Base-by-base conservation (phyloP, 2,797 vertebrate genomes). In the Leptodactylus fallax region DNA sequence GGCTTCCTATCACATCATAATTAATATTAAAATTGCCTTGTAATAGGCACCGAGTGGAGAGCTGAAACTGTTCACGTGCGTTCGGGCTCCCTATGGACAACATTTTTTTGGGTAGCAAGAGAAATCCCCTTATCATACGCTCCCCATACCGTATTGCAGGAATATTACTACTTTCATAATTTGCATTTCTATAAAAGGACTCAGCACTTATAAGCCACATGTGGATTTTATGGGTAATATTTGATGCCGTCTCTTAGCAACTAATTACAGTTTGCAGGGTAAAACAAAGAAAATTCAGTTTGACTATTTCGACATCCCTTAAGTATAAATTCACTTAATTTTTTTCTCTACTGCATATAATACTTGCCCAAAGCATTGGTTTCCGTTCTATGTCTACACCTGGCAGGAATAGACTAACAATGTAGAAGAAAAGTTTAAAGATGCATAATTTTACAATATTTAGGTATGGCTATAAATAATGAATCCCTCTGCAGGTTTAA, bases 1-100 rank as follows among this genome's bases (percentile, higher is more conserved):
- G 90, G 90, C 89, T 88, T 87, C 85, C 90, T 90, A 91, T 91
- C 90, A 90, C 86, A 90, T 86, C 87, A 87, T 92, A 91, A 92
- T 92, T 85, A 90, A 90, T 90, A 90, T 90, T 92, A 87, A 92
- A 91, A 84, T 90, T 7, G 0, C 88, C 90, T 90, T 83, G 85
- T 87, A 93, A 92, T 87, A n/a, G 71, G 87, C 86, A 78, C 7
- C n/a, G 51, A 85, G 89, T 81, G 56, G 80, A 90, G 89, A 88
- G 85, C 25, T n/a, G 74, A 86, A 58, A 61, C 51, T 60, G 16
- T 9, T 47, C 56, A 83, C 87, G 79, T 23, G 60, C 76, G 56
- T 58, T 16, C 6, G 47, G 12, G 25, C 76, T 90, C 78, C 25
- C 87, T 79, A 76, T 76, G 91, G 85, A 63, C 47, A 12, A 87